phyloP scores from a whole-genome alignment of 2,888 invertebrate genomes.

The Pachydiplax longipennis region DNA sequence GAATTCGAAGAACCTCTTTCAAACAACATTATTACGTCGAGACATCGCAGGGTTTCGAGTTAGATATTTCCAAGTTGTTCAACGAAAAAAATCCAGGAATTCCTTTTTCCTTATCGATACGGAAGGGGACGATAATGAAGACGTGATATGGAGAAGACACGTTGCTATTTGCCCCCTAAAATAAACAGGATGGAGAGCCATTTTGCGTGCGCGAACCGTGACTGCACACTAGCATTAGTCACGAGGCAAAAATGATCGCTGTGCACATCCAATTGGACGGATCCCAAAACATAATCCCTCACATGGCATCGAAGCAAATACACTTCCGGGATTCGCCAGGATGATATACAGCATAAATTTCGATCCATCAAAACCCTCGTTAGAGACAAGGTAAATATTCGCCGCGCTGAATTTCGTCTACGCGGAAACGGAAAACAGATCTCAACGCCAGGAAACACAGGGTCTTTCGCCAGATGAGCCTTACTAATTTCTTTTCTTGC shows the following conservation, averaged over 20 bases:
- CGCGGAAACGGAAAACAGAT: background rate
- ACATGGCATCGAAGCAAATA: constrained; percentile 10
- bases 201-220: background rate
- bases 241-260: constrained; percentile 35
- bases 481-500: no score
- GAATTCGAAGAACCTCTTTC: no score
- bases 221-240: constrained; percentile 23
- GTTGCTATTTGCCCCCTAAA: background rate
- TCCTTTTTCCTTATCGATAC: no score
- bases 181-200: background rate
- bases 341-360: constrained; percentile 16
- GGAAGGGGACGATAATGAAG: no score
- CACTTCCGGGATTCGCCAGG: constrained; percentile 36
- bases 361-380: constrained; percentile 9
- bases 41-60: no score
- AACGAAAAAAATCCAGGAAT: no score
- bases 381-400: background rate
- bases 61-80: no score
- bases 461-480: no score
- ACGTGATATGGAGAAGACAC: no score
- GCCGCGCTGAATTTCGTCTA: background rate
- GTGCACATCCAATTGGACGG: constrained; percentile 31
- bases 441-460: background rate
- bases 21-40: no score
- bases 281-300: constrained; percentile 31